Base-by-base conservation (phyloP, 2,113 vertebrate species). In the Rynchops niger region DNA sequence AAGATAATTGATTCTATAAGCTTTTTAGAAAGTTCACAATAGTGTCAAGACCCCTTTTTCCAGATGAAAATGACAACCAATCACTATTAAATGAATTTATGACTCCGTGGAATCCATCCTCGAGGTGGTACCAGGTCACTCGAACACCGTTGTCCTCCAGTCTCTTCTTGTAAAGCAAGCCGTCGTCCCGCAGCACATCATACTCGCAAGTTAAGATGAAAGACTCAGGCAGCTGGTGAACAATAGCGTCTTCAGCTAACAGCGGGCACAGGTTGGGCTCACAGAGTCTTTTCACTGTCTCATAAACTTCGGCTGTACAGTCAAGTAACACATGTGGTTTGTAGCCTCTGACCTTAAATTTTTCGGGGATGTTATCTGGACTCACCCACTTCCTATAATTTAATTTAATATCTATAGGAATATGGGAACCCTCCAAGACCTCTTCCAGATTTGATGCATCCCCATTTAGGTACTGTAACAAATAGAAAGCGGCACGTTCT, bases 121-220 rank as follows among this genome's bases (percentile, higher is more conserved):
- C 81, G 0, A 99, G 73, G 62, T 99, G 98, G 70, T 94, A 94
- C 98, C 99, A 99, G 13, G 97, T 98, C 88, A 99, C 98, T 0
- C 20, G 97, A 62, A 98, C 97, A 1, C 97, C 97, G 1, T 98
- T 93, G 67, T 99, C 98, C 90, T 99, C 98, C 91, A 99, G 32
- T 12, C 99, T 96, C 94, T 98, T 99, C 95, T 98, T 98, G 92
- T 98, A 99, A 19, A 99, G 84, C 59, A 99, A 95, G 2, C 98
- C 98, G 3, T 99, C 98, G 1, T 99, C 99, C 58, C 98, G 93
- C 38, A 99, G 85, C 52, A 99, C 86, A 0, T 99, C 99, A 3
- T 98, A 98, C 91, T 99, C 98, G 0, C 99, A 99, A 66, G 98
- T 99, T 92, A 99, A 82, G 13, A 99, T 94, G 96, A 98, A 99